Percentiles rank a stretch among this genome's conserved stretches.
These are phyloP conservation scores for Manis javanica DNA, from an alignment of 2,797 vertebrate genomes.

Conservation along the genomic window DNA sequence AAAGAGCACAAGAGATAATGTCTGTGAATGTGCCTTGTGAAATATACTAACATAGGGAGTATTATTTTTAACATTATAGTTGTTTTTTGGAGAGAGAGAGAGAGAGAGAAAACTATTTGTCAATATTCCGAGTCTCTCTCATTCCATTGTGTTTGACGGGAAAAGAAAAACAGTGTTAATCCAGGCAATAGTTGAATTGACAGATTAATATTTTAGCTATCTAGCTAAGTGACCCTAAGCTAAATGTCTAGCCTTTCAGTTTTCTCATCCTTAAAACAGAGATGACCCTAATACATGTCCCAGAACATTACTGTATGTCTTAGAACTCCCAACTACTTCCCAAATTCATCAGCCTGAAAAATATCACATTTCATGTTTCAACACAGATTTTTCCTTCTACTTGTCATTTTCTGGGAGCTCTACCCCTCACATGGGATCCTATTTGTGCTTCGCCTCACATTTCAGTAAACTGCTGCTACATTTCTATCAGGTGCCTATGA, in stretches of 20 bases:
- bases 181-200: background rate
- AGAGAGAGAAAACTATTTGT: background rate
- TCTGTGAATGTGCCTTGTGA: background rate
- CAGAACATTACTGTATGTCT: background rate
- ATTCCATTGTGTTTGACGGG: background rate
- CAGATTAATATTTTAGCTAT: background rate
- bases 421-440: background rate
- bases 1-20: background rate
- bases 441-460: background rate
- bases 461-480: background rate
- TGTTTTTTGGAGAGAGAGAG: too few relatives aligned
- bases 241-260: background rate
- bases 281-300: background rate
- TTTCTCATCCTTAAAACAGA: slow-evolving; percentile 25
- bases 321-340: background rate
- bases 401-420: background rate
- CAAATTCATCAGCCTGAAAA: slow-evolving; percentile 17
- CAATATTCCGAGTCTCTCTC: background rate
- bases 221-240: background rate
- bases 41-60: background rate
- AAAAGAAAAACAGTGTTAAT: background rate
- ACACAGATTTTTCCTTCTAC: background rate
- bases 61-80: background rate
- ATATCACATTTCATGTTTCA: background rate
- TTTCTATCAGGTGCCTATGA: background rate